Evolutionary conservation across 2,888 invertebrate genomes (phyloP), one percentile per base, ranked within the genome.

Genomic region (Graphium colonna): DNA sequence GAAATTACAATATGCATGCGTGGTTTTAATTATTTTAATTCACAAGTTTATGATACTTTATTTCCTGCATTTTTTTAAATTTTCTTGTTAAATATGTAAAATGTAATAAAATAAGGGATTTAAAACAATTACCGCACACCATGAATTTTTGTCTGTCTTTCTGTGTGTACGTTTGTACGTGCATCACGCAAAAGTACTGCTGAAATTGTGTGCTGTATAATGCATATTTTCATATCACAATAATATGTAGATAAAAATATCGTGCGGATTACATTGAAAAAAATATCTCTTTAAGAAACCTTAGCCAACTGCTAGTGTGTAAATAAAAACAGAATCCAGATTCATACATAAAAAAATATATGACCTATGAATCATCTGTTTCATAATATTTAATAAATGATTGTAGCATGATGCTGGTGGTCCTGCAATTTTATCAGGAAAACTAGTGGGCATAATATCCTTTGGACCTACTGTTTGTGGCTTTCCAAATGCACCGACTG

Each of bases 381-480:
- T 28, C 8, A 7, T 28, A 28, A 28, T 7, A 4, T 7, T 28
- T 7, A 28, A 10, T 33, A n/a, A 10, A 33, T n/a, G 12, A 8
- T 62, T 60, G 1, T 59, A 88, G 87, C 87, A 87, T 49, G 88
- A 88, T 50, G 87, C 86, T 0, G 88, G 88, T 0, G 88, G 88
- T 0, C 88, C 88, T 0, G 88, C 87, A 0, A 60, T 88, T 0
- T 41, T 83, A 1, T 62, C 68, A 0, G 87, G 88, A 0, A 68
- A 67, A 36, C 65, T 88, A 15, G 80, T 85, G 0, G 88, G 88
- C 1, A 72, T 88, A 47, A 87, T 88, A 33, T 87, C 87, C 0
- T 88, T 80, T 53, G 88, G 87, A 0, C 86, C 88, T 0, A 52
- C 82, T 0, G 49, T 80, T 3, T 88, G 88, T 52, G 87, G 88